Conservation (phyloP, 2,113 vertebrate species). For the Pheucticus melanocephalus region DNA sequence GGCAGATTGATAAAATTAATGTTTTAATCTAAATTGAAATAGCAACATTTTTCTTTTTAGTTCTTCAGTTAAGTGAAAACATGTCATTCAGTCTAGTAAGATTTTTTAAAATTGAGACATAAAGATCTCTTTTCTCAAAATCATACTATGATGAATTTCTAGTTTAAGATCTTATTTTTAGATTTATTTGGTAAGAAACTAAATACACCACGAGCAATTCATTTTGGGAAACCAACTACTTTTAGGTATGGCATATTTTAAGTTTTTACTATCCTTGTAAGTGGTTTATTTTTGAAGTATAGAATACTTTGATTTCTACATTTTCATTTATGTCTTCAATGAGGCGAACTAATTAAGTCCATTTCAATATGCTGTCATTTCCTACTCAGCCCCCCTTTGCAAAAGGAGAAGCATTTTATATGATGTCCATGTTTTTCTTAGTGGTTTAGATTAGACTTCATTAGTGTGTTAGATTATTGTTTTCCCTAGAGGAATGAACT, state of each 20-base stretch:
- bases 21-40: background rate
- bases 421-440: background rate
- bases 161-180: background rate
- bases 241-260: background rate
- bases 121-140: background rate
- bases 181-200: background rate
- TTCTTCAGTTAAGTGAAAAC: background rate
- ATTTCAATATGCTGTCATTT: background rate
- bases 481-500: background rate
- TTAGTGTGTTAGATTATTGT: background rate
- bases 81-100: background rate
- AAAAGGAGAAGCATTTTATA: background rate
- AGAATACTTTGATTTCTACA: background rate
- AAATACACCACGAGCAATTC: background rate
- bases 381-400: accelerated
- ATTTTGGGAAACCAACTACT: background rate
- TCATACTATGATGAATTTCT: background rate
- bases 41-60: background rate
- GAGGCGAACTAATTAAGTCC: background rate
- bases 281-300: background rate
- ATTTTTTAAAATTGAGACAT: background rate
- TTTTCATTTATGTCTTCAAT: background rate
- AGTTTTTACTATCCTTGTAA: background rate
- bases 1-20: background rate
- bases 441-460: background rate